phyloP scores from a whole-genome alignment of 2,113 vertebrate genomes.

The Coptodon rendalli region DNA sequence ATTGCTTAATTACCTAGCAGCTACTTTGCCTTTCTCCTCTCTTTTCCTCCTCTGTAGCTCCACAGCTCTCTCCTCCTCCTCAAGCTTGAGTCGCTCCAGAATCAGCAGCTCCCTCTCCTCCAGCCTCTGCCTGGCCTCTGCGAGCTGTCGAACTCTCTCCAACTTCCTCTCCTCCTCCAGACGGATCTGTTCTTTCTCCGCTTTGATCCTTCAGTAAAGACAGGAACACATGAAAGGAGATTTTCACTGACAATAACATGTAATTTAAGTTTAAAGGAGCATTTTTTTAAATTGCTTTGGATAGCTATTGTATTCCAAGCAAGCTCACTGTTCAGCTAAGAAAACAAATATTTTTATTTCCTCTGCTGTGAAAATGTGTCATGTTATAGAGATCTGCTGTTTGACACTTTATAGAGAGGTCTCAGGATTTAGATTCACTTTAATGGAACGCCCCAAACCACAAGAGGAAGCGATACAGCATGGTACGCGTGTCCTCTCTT shows the following conservation, averaged over 20 bases:
- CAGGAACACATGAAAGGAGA: neutral
- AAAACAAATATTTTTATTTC: neutral
- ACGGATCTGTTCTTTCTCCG: conserved; percentile 77
- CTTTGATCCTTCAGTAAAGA: conserved; percentile 75
- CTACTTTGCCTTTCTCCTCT: conserved; percentile 42
- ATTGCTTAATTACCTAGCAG: conserved; percentile 23
- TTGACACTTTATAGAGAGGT: neutral
- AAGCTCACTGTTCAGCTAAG: neutral
- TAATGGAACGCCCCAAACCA: neutral
- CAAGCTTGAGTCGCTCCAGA: conserved; percentile 69
- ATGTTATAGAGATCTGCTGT: neutral
- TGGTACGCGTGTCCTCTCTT: neutral
- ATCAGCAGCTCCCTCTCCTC: conserved; percentile 61
- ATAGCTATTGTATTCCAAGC: neutral
- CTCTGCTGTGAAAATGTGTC: neutral
- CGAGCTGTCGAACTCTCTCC: conserved; percentile 15
- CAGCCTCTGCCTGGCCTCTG: neutral
- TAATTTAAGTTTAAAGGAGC: neutral
- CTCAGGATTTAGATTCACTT: neutral
- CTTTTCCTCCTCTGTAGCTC: conserved; percentile 19
- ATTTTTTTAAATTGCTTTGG: accelerated
- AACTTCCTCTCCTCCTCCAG: conserved; percentile 70
- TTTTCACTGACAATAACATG: neutral
- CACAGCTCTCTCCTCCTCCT: conserved; percentile 61
- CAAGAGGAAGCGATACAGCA: neutral